phyloP scores from a whole-genome alignment of 2,113 vertebrate genomes.

The Lamprotornis superbus region DNA sequence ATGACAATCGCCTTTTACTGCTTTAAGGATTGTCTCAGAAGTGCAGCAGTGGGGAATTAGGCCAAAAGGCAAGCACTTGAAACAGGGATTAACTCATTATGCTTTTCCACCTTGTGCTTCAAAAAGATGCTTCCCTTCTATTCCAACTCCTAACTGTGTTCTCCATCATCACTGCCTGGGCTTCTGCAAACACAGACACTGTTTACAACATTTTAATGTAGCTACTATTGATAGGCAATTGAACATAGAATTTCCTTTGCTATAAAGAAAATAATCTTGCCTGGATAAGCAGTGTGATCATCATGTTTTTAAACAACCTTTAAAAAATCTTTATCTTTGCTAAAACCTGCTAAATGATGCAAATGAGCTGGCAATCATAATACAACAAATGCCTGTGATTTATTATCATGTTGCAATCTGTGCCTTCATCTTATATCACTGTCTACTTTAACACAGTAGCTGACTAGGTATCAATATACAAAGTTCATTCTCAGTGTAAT shows the following conservation, averaged over 20 bases:
- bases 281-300: neutral
- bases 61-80: neutral
- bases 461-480: neutral
- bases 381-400: neutral
- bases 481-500: neutral
- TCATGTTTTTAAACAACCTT: neutral
- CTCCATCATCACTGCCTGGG: neutral
- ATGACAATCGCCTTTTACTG: neutral
- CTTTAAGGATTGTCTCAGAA: neutral
- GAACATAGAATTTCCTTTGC: neutral
- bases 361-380: conserved; percentile 1
- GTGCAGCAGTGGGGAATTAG: neutral
- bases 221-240: neutral
- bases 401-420: neutral
- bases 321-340: neutral
- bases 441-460: neutral
- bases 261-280: neutral
- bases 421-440: neutral
- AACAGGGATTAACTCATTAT: neutral
- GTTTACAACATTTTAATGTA: neutral
- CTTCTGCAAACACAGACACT: neutral
- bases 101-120: neutral
- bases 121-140: neutral
- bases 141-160: neutral
- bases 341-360: conserved; percentile 3